Evolutionary conservation across 2,888 invertebrate species (phyloP), one percentile per base, ranked within the genome.

Genomic region (Caenorhabditis japonica): DNA sequence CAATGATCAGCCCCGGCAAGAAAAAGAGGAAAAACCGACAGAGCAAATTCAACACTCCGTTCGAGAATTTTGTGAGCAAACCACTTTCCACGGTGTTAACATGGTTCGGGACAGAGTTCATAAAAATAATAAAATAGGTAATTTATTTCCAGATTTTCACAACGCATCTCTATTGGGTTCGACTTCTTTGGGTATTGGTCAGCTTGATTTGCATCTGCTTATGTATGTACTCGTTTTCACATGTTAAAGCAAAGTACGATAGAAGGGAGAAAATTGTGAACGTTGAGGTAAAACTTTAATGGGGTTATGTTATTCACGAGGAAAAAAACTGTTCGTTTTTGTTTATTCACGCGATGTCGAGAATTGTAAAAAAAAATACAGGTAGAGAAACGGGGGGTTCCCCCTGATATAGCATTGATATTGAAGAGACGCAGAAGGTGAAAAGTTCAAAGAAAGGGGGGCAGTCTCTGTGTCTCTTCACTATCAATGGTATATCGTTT

Each of bases 181-280:
- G 73, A 43, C n/a, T 70, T 36, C 44, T 83, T 13, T 84, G 84
- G 84, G 52, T 77, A 21, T 8, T 72, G 10, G 60, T 84, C 15
- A 77, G 76, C 21, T 41, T 79, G 13, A 39, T 77, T 10, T 80
- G 70, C 23, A 34, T 82, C 47, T 36, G 51, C 15, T 43, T 73
- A 15, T 71, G 71, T 43, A 61, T 68, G 36, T 76, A 66, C 38
- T 77, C 83, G 33, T 75, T 77, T 36, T 47, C 56, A 10, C 70
- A 74, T 41, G 83, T 86, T 43, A 62, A 76, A 33, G 76, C 79
- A 8, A 86, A 85, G 68, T 86, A 75, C 53, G 61, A 77, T 15
- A 51, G 81, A 34, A 81, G 77, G 25, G 86, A 86, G 47, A 86
- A 84, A 69, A 85, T 86, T 55, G 85, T 85, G 47, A 82, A 76